phyloP scores from a whole-genome alignment of 2,888 invertebrate species.

The Julus scanicus region DNA sequence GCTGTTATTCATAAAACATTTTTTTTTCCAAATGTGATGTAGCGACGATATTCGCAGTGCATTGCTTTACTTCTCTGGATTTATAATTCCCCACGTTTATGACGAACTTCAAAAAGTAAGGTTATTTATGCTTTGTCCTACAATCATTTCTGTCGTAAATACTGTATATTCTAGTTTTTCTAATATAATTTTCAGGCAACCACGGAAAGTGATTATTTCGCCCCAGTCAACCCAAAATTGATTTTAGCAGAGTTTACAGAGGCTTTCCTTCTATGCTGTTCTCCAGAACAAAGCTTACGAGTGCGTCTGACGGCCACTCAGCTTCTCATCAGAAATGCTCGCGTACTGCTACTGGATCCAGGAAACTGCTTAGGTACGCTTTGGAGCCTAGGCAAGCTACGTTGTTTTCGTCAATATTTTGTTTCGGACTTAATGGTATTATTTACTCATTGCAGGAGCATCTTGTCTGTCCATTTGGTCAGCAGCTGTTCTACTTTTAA shows the following conservation, averaged over 20 bases:
- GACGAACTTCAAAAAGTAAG: conserved; percentile 12
- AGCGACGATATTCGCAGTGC: conserved; percentile 57
- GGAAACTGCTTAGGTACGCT: conserved; percentile 54
- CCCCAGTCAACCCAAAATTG: conserved; percentile 46
- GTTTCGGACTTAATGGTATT: neutral
- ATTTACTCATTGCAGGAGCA: conserved; percentile 56
- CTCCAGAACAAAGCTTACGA: conserved; percentile 57
- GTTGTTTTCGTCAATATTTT: neutral
- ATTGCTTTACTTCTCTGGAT: conserved; percentile 55
- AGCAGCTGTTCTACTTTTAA: conserved; percentile 59
- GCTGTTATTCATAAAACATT: neutral
- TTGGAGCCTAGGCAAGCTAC: neutral
- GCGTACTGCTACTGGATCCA: conserved; percentile 55
- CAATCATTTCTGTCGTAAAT: neutral
- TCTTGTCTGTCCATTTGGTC: conserved; percentile 59
- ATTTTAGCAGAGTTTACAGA: conserved; percentile 57
- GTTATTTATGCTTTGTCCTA: no score
- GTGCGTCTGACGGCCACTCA: conserved; percentile 55
- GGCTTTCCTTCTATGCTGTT: conserved; percentile 57
- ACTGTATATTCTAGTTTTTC: neutral
- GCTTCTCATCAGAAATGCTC: conserved; percentile 54
- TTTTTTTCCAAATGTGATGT: no score
- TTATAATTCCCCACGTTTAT: conserved; percentile 57
- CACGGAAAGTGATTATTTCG: neutral
- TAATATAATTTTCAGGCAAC: neutral